Conservation (phyloP, 2,888 invertebrate genomes). For the Orthonevra nobilis region DNA sequence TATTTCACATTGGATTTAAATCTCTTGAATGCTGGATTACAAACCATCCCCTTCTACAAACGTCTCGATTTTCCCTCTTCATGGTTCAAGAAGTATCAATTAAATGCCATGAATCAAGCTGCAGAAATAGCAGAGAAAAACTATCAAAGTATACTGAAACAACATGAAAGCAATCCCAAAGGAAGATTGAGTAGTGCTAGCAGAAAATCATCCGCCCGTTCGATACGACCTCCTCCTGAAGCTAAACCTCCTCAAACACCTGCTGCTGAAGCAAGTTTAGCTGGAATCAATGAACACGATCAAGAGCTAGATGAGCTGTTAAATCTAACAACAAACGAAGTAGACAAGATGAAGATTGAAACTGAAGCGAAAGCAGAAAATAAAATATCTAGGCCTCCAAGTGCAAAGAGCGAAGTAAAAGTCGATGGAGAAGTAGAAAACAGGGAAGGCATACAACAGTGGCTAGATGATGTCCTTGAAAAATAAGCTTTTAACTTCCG, state of each 20-base stretch:
- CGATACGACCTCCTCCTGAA: slow-evolving; percentile 32
- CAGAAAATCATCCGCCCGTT: slow-evolving; percentile 65
- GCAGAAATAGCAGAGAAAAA: slow-evolving; percentile 76
- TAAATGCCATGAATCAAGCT: slow-evolving; percentile 74
- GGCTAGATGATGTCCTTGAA: slow-evolving; percentile 78
- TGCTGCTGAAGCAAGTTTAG: not conserved
- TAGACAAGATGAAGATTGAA: slow-evolving; percentile 57
- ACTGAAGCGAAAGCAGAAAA: slow-evolving; percentile 18
- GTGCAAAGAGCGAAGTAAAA: slow-evolving; percentile 22
- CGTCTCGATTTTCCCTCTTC: slow-evolving; percentile 78
- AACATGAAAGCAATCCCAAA: slow-evolving; percentile 71
- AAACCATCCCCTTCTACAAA: slow-evolving; percentile 81
- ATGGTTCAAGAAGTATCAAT: slow-evolving; percentile 79
- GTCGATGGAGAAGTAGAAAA: slow-evolving; percentile 34
- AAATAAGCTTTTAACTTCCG: slow-evolving; percentile 71
- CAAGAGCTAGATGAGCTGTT: slow-evolving; percentile 78
- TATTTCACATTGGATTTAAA: slow-evolving; percentile 80
- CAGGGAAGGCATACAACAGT: slow-evolving; percentile 78
- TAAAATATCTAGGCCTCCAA: slow-evolving; percentile 31
- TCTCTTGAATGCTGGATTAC: slow-evolving; percentile 78
- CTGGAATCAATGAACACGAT: slow-evolving; percentile 38
- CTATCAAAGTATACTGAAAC: slow-evolving; percentile 74
- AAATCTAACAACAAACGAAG: slow-evolving; percentile 73
- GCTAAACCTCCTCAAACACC: slow-evolving; percentile 8
- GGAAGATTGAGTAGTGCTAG: slow-evolving; percentile 67